Conservation (phyloP, 2,113 vertebrate species). For the Forbesichthys papilliferus region DNA sequence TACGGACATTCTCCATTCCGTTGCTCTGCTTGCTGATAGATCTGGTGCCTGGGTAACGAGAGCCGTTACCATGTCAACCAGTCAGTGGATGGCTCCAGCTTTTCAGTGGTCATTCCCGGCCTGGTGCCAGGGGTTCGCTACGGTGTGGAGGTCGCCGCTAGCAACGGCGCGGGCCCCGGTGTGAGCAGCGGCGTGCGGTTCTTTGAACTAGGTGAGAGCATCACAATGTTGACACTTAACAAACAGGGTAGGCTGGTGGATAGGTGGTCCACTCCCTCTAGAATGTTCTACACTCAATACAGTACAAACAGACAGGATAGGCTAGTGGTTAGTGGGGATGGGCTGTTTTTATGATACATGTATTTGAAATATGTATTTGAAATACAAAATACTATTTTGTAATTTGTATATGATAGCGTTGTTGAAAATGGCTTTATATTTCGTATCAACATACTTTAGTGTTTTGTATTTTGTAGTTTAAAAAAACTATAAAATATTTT, state of each 20-base stretch:
- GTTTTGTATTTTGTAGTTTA: too few relatives aligned
- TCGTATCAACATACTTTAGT: too few relatives aligned
- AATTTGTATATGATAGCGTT: too few relatives aligned
- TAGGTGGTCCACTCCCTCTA: too few relatives aligned
- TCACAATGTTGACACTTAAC: not conserved
- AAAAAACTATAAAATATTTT: too few relatives aligned
- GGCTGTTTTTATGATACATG: too few relatives aligned
- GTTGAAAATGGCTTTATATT: too few relatives aligned
- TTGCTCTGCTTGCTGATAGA: slow-evolving; percentile 63
- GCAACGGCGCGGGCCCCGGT: slow-evolving; percentile 86
- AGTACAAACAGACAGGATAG: too few relatives aligned
- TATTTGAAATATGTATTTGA: too few relatives aligned
- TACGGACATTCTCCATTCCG: not conserved
- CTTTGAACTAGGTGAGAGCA: slow-evolving; percentile 87
- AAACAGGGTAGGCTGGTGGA: not conserved
- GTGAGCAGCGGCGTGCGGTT: slow-evolving; percentile 88
- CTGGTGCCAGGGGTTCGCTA: slow-evolving; percentile 88
- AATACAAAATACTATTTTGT: too few relatives aligned
- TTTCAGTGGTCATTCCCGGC: slow-evolving; percentile 86
- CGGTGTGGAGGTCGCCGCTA: slow-evolving; percentile 89
- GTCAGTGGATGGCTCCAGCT: slow-evolving; percentile 86
- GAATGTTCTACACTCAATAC: too few relatives aligned
- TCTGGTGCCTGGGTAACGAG: slow-evolving; percentile 95
- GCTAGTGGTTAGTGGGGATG: too few relatives aligned
- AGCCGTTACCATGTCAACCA: slow-evolving; percentile 92